Evolutionary conservation across 2,888 invertebrate species (phyloP).

Genomic region (Phengaris alcon): DNA sequence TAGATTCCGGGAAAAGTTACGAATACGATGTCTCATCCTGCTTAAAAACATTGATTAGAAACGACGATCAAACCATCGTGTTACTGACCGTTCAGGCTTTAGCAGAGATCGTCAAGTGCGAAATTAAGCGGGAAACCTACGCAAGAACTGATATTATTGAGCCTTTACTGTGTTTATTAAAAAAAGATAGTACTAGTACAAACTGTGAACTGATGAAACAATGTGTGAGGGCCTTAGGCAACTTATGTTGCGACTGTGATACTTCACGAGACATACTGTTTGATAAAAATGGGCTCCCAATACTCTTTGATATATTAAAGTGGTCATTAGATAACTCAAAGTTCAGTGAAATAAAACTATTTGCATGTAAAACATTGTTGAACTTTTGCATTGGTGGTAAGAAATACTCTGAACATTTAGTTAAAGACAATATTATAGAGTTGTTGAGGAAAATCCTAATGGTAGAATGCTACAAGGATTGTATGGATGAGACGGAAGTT

Average conservation of each 20-base stretch:
- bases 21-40: slow-evolving; percentile 68
- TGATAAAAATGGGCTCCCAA: slow-evolving; percentile 69
- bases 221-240: slow-evolving; percentile 90
- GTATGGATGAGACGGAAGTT: slow-evolving; percentile 78
- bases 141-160: slow-evolving; percentile 81
- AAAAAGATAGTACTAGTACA: slow-evolving; percentile 54
- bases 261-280: slow-evolving; percentile 78
- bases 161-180: slow-evolving; percentile 77
- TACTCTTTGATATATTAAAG: slow-evolving; percentile 63
- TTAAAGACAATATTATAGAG: slow-evolving; percentile 76
- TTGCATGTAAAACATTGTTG: slow-evolving; percentile 85
- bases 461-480: slow-evolving; percentile 67
- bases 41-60: slow-evolving; percentile 63
- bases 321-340: slow-evolving; percentile 47
- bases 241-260: slow-evolving; percentile 93
- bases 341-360: slow-evolving; percentile 80
- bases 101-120: slow-evolving; percentile 90
- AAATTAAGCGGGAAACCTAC: slow-evolving; percentile 85
- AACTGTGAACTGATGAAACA: slow-evolving; percentile 82
- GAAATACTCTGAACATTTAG: slow-evolving; percentile 80
- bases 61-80: slow-evolving; percentile 73
- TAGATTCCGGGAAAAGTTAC: slow-evolving; percentile 65
- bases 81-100: slow-evolving; percentile 83
- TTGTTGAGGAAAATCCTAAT: slow-evolving; percentile 75
- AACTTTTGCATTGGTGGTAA: slow-evolving; percentile 89